Evolutionary conservation across 2,797 vertebrate genomes (phyloP).

Genomic region (Onychomys torridus): DNA sequence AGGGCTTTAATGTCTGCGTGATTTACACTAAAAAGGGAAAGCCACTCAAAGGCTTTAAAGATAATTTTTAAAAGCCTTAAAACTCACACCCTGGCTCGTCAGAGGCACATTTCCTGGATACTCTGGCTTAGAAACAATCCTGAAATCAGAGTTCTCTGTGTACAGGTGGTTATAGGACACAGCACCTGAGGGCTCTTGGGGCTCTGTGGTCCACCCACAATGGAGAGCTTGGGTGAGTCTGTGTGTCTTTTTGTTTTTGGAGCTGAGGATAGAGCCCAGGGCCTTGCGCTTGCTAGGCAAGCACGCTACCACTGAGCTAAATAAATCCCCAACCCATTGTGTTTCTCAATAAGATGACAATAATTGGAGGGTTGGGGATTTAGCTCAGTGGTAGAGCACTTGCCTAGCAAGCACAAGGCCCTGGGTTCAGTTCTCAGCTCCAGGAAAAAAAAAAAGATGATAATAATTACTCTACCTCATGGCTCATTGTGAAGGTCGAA

Average conservation of each 20-base stretch:
- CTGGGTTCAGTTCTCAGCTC: no score
- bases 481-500: not conserved
- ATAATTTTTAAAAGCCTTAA: slow-evolving; percentile 76
- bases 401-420: no score
- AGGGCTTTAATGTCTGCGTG: slow-evolving; percentile 81
- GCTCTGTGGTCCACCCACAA: not conserved
- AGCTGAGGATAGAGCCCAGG: no score
- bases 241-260: no score
- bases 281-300: no score
- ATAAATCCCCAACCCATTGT: no score
- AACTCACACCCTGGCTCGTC: slow-evolving; percentile 60
- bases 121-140: not conserved
- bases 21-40: slow-evolving; percentile 82
- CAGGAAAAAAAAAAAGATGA: slow-evolving; percentile 32
- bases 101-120: slow-evolving; percentile 20
- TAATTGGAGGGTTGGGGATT: no score
- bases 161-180: not conserved
- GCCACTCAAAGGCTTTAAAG: slow-evolving; percentile 74
- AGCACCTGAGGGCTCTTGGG: not conserved
- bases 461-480: not conserved
- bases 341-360: no score
- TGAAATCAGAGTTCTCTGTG: not conserved
- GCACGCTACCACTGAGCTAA: no score
- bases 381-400: no score
- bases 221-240: not conserved